A percentile compares a stretch with the other conserved stretches of the same genome.
phyloP scores from a whole-genome alignment of 1,140 invertebrate genomes.

The Drosophila parvula region DNA sequence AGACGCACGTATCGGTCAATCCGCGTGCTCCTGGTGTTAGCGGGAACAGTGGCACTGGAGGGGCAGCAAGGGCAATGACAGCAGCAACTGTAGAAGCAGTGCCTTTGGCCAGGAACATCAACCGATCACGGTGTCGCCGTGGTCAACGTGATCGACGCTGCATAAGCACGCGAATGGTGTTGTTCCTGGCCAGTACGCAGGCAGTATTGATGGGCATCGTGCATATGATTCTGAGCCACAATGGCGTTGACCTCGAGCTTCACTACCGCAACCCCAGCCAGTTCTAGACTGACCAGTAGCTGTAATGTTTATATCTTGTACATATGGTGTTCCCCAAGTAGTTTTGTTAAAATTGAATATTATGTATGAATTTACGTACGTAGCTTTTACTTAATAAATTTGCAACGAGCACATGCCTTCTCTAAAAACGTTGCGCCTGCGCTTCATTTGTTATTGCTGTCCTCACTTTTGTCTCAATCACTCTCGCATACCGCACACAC shows the following conservation, averaged over 20 bases:
- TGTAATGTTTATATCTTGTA: slow-evolving; percentile 16
- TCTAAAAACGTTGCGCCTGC: slow-evolving; percentile 16
- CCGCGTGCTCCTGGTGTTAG: background rate
- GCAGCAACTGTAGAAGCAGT: background rate
- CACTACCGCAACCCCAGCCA: slow-evolving; percentile 29
- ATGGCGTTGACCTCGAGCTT: slow-evolving; percentile 34
- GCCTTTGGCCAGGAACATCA: background rate
- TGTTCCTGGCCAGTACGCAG: slow-evolving; percentile 21
- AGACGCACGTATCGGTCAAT: slow-evolving; percentile 9
- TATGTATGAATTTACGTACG: slow-evolving; percentile 6
- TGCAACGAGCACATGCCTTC: slow-evolving; percentile 1
- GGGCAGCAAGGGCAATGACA: slow-evolving; percentile 1
- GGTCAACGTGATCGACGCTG: background rate
- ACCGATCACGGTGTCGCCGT: background rate
- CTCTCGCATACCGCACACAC: background rate
- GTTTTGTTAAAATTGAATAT: background rate
- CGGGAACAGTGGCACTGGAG: background rate
- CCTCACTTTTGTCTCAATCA: slow-evolving; percentile 30
- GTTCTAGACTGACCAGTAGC: slow-evolving; percentile 32
- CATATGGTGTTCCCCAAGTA: slow-evolving; percentile 2
- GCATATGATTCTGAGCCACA: slow-evolving; percentile 30
- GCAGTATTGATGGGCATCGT: slow-evolving; percentile 17
- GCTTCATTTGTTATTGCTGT: slow-evolving; percentile 29
- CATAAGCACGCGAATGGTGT: background rate
- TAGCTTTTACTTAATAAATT: slow-evolving; percentile 1